phyloP scores from a whole-genome alignment of 2,113 vertebrate genomes.

The Psilopogon haemacephalus region DNA sequence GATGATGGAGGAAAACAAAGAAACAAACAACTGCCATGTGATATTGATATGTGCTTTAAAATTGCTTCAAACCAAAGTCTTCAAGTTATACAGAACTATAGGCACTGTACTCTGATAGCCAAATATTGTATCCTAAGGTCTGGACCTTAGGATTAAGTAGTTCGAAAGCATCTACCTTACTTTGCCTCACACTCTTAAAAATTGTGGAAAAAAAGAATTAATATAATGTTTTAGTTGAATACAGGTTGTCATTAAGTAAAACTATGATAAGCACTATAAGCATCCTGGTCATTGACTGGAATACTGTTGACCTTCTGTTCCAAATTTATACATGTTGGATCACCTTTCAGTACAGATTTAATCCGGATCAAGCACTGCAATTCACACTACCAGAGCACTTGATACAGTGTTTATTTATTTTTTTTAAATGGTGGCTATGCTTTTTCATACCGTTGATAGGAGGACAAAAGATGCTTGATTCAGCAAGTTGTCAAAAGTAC shows the following conservation, averaged over 20 bases:
- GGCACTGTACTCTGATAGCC: background rate
- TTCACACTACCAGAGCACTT: background rate
- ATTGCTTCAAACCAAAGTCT: background rate
- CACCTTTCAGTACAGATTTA: background rate
- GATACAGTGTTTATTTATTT: background rate
- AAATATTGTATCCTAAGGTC: background rate
- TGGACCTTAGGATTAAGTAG: background rate
- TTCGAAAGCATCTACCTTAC: background rate
- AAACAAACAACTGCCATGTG: background rate
- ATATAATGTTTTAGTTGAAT: background rate
- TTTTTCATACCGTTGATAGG: background rate
- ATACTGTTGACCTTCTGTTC: background rate
- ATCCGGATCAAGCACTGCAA: background rate
- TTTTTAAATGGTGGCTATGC: background rate
- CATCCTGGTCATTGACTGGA: background rate
- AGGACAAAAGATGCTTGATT: background rate
- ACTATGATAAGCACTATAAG: background rate
- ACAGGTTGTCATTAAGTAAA: background rate
- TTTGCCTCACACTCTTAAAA: background rate
- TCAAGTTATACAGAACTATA: background rate
- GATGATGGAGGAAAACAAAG: background rate
- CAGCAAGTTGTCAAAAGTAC: background rate
- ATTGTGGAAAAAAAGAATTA: background rate
- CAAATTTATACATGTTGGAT: background rate
- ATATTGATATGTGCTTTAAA: background rate